Evolutionary conservation across 2,113 vertebrate genomes (phyloP).

Genomic region (Mionectes macconnelli): DNA sequence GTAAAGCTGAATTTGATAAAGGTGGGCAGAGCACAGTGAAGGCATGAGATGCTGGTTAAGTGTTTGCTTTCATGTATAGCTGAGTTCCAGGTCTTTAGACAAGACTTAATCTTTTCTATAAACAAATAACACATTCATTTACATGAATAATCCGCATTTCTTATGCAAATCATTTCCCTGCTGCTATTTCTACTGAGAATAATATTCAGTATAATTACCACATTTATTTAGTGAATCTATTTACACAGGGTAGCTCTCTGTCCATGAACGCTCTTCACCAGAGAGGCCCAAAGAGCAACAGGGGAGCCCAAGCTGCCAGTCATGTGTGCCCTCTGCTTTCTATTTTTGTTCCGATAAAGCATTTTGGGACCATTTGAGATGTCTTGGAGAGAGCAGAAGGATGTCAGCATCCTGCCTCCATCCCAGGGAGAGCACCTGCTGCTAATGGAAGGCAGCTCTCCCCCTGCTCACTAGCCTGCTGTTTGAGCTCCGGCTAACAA

Average conservation of each 20-base stretch:
- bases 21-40: not conserved
- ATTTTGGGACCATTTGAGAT: not conserved
- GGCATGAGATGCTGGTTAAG: not conserved
- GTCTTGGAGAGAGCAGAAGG: not conserved
- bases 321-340: not conserved
- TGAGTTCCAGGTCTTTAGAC: conserved; percentile 58
- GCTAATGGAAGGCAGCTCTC: conserved; percentile 18
- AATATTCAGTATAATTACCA: conserved; percentile 66
- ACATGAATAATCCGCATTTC: conserved; percentile 68
- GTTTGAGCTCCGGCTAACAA: conserved; percentile 5
- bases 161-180: conserved; percentile 67
- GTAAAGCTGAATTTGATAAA: not conserved
- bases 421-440: conserved; percentile 31
- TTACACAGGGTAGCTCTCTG: conserved; percentile 41
- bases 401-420: not conserved
- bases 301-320: conserved; percentile 27
- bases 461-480: not conserved
- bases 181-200: conserved; percentile 61
- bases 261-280: conserved; percentile 6
- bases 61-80: not conserved
- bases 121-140: conserved; percentile 66
- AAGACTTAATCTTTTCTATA: conserved; percentile 61
- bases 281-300: conserved; percentile 25
- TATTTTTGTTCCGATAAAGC: not conserved
- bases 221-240: conserved; percentile 63